Evolutionary conservation across 2,113 vertebrate genomes (phyloP).

Genomic region (Regulus satrapa): DNA sequence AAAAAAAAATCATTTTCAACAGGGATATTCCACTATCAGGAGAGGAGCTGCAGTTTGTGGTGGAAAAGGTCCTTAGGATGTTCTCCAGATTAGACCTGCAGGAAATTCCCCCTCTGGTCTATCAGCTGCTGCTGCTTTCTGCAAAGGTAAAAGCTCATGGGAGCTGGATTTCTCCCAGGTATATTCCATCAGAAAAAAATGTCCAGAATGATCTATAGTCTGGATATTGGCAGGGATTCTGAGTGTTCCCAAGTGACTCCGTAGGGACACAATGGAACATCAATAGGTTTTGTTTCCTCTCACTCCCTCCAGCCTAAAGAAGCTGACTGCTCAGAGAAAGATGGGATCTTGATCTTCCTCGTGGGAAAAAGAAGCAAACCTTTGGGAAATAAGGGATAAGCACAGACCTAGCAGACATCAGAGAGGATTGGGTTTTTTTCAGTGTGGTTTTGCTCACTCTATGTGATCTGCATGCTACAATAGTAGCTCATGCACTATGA

Average conservation of each 20-base stretch:
- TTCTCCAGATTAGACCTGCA: constrained; percentile 89
- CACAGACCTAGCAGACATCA: neutral
- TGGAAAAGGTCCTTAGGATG: constrained; percentile 87
- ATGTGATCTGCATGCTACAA: neutral
- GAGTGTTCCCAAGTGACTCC: neutral
- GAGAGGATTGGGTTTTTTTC: neutral
- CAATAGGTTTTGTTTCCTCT: neutral
- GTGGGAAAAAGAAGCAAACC: neutral
- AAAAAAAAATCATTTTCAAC: neutral
- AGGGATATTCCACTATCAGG: constrained; percentile 87
- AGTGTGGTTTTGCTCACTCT: neutral
- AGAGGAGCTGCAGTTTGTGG: constrained; percentile 89
- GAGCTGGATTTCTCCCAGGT: neutral
- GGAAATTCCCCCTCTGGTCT: constrained; percentile 92
- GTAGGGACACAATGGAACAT: neutral
- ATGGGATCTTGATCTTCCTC: neutral
- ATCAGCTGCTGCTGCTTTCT: constrained; percentile 91
- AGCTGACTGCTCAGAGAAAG: neutral
- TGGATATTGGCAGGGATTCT: neutral
- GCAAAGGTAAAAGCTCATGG: constrained; percentile 77
- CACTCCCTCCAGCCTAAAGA: neutral
- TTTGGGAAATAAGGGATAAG: neutral
- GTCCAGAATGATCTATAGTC: neutral
- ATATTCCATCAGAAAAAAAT: neutral
- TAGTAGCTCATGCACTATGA: neutral